Base-by-base conservation (phyloP, 2,797 vertebrate genomes). In the Coregonus suidteri region DNA sequence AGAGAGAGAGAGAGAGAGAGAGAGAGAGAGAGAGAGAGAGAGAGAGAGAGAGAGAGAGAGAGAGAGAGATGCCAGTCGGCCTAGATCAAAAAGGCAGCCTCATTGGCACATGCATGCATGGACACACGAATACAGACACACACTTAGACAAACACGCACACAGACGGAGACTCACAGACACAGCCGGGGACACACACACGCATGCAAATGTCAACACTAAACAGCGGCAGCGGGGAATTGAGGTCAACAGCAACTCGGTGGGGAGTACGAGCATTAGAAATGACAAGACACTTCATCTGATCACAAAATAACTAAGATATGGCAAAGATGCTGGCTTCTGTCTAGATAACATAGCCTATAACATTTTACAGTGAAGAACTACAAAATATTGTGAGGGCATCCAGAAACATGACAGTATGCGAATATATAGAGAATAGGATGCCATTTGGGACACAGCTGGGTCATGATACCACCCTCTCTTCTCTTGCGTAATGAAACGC, bases 51-150 rank as follows among this genome's bases (percentile, higher is more conserved):
- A 37, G 54, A 41, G 34, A 66, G 35, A 71, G 25, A 18, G 69
- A 16, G 31, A 59, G 41, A 78, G 20, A 52, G 25, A 79, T 77
- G 75, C 86, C 53, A 59, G 35, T 64, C 47, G 54, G 25, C 62
- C 30, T 20, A 73, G 87, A 86, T 90, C 80, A 81, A 41, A 31
- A 66, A 54, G 14, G 6, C 11, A 18, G n/a, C 66, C 14, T 30
- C 76, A 59, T 31, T 62, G 3, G 6, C 20, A 51, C 14, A 41
- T 11, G 15, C 62, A 67, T n/a, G 52, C 53, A 64, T 1, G 65
- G 0, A 18, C 25, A 34, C 34, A 15, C 47, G 9, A 31, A 64
- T 7, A 52, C 2, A 62, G 1, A 64, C 52, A 31, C 14, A 51
- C 64, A 62, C 0, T n/a, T 20, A 15, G 34, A 65, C 13, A 31